These are phyloP conservation scores for Drosophila malerkotliana DNA, from an alignment of 1,140 invertebrate species.

Conservation along the genomic window DNA sequence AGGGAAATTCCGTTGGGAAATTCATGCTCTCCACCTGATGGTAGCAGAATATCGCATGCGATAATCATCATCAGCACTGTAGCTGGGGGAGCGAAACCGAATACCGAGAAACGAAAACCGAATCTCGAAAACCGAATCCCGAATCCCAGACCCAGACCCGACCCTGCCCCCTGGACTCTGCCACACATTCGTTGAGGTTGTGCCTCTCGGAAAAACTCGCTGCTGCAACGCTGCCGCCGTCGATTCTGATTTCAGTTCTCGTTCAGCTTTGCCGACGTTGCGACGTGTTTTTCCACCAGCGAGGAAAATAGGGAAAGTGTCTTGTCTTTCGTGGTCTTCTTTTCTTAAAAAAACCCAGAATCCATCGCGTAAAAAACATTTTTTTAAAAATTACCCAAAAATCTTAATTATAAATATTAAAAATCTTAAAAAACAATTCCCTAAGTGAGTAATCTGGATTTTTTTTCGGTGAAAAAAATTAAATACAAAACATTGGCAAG, in stretches of 20 bases:
- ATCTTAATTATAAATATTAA: background rate
- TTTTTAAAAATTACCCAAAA: background rate
- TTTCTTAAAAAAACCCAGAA: background rate
- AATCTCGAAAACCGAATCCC: background rate
- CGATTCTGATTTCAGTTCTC: constrained; percentile 72
- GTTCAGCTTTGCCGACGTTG: constrained; percentile 81
- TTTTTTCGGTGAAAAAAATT: constrained; percentile 5
- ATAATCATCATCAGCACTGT: constrained; percentile 16
- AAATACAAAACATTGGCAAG: background rate
- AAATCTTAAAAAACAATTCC: background rate
- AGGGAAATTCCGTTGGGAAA: constrained; percentile 47
- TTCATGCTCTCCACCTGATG: constrained; percentile 24
- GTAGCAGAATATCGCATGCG: constrained; percentile 54
- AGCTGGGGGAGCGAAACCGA: constrained; percentile 20
- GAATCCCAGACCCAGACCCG: background rate
- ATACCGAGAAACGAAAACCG: constrained; percentile 1
- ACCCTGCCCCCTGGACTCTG: constrained; percentile 5
- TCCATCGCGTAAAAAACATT: no score
- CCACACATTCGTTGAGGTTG: background rate
- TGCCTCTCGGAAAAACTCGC: constrained; percentile 30
- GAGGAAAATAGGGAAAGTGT: constrained; percentile 17
- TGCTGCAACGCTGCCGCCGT: constrained; percentile 9
- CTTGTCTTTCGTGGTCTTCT: constrained; percentile 28
- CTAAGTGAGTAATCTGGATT: background rate
- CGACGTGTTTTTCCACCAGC: constrained; percentile 65